These are phyloP conservation scores for Koerneria pararmatus DNA, from an alignment of 2,888 invertebrate genomes.

Conservation along the genomic window DNA sequence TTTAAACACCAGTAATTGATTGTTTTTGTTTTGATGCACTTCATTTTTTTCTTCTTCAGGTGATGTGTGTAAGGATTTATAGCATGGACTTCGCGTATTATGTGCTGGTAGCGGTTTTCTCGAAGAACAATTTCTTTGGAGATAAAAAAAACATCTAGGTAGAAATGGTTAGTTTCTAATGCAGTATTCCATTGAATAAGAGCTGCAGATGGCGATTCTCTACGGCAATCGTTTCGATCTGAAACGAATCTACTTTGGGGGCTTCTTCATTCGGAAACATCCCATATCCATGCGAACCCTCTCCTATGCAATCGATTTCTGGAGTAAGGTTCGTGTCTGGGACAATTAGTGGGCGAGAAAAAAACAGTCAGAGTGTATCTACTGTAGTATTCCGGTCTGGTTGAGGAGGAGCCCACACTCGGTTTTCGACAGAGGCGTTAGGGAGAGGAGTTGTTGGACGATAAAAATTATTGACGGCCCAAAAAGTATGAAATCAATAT, in stretches of 20 bases:
- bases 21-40: no score
- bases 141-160: background rate
- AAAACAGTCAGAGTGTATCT: background rate
- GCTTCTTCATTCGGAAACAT: conserved; percentile 72
- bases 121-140: background rate
- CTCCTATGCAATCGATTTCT: conserved; percentile 70
- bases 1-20: no score
- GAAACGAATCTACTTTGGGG: conserved; percentile 71
- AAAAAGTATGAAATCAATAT: no score
- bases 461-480: no score
- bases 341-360: background rate
- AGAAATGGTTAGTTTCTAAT: no score
- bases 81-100: no score
- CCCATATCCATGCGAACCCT: conserved; percentile 72
- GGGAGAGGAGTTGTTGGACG: no score
- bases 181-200: background rate
- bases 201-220: conserved; percentile 69
- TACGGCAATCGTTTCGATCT: conserved; percentile 70
- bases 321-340: conserved; percentile 66
- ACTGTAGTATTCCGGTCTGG: background rate
- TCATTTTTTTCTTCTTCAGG: no score
- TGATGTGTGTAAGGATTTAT: no score
- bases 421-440: no score
- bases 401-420: no score
- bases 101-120: background rate